Percentiles rank a stretch among this genome's conserved stretches.
Evolutionary conservation across 1,140 invertebrate species (phyloP).

Genomic region (Trichonephila inaurata): DNA sequence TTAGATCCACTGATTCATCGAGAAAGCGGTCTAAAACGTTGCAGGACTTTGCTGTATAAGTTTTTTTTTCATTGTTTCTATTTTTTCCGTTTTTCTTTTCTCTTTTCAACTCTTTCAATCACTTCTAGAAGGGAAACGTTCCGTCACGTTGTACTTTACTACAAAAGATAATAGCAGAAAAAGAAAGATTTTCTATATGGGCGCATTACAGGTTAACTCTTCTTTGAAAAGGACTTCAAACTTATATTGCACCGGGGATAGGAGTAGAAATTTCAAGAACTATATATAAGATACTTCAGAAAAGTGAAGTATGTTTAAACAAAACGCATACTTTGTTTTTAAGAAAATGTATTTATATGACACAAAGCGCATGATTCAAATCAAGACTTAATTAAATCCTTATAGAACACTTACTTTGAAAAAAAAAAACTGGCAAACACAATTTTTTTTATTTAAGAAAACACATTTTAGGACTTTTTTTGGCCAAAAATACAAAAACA

Average conservation of each 20-base stretch:
- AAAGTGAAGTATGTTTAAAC: too few relatives aligned
- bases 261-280: not conserved
- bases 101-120: not conserved
- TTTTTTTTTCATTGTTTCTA: not conserved
- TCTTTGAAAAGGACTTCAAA: conserved; percentile 21
- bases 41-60: not conserved
- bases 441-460: too few relatives aligned
- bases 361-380: too few relatives aligned
- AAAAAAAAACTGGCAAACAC: too few relatives aligned
- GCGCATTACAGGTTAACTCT: not conserved
- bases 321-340: too few relatives aligned
- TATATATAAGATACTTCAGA: not conserved
- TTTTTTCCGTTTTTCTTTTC: not conserved
- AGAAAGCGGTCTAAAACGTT: not conserved
- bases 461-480: too few relatives aligned
- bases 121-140: not conserved
- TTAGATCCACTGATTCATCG: conserved; percentile 36
- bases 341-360: too few relatives aligned
- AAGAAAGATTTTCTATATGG: not conserved
- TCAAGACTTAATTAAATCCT: too few relatives aligned
- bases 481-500: too few relatives aligned
- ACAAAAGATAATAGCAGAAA: not conserved
- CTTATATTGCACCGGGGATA: not conserved
- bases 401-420: too few relatives aligned
- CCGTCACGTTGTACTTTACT: conserved; percentile 5